phyloP scores from a whole-genome alignment of 2,113 vertebrate genomes.

The Dasypus novemcinctus region DNA sequence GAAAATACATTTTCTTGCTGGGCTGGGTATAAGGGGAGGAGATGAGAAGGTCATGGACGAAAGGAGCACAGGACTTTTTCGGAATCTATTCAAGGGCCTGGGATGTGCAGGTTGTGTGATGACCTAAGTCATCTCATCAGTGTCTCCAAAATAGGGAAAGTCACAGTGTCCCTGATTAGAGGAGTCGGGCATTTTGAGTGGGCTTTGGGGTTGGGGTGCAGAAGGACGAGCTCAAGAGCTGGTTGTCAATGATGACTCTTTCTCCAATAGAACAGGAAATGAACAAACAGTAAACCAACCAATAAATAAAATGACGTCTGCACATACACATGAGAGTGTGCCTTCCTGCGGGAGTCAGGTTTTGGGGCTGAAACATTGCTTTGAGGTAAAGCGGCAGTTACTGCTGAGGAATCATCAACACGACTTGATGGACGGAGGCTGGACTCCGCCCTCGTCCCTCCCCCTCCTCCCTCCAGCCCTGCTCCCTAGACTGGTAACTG shows the following conservation, averaged over 20 bases:
- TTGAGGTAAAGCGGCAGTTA: too few relatives aligned
- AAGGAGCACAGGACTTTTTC: not conserved
- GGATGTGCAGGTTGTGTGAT: not conserved
- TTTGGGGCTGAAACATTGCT: too few relatives aligned
- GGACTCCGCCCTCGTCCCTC: too few relatives aligned
- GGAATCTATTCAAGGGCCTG: not conserved
- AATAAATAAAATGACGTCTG: not conserved
- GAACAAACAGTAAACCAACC: not conserved
- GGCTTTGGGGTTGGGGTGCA: not conserved
- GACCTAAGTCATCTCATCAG: not conserved
- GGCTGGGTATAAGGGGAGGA: not conserved
- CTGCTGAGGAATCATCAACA: too few relatives aligned
- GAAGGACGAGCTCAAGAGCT: not conserved
- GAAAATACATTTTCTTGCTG: not conserved
- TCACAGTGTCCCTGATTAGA: not conserved
- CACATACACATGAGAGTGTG: fast-evolving
- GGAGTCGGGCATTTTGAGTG: not conserved
- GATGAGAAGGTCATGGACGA: not conserved
- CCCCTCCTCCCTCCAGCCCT: too few relatives aligned
- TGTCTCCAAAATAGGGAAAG: not conserved
- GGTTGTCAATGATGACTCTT: not conserved
- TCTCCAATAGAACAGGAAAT: not conserved
- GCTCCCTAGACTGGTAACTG: too few relatives aligned
- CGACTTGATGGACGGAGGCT: too few relatives aligned
- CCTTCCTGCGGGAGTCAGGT: not conserved